Conservation (phyloP, 2,888 invertebrate genomes). For the Agrotis segetum region DNA sequence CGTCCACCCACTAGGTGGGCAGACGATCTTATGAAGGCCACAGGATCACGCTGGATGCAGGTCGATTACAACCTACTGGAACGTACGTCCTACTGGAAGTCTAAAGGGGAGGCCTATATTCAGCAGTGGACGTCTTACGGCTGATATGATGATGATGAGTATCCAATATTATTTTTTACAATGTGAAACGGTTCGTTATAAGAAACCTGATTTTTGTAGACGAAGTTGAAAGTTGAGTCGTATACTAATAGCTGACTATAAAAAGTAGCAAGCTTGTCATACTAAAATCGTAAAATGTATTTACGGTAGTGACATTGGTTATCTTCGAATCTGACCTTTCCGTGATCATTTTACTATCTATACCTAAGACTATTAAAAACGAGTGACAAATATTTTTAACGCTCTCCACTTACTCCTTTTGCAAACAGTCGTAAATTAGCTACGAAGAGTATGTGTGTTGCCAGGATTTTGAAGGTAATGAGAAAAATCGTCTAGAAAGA, state of each 20-base stretch:
- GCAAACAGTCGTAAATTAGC: constrained; percentile 64
- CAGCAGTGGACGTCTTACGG: no score
- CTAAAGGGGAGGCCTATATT: no score
- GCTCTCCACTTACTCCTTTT: constrained; percentile 37
- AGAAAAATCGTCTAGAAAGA: background rate
- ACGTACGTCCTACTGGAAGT: no score
- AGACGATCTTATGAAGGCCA: no score
- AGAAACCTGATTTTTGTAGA: no score
- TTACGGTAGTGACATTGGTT: background rate
- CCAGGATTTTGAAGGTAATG: constrained; percentile 12
- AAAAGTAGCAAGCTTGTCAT: constrained; percentile 17
- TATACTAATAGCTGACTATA: background rate
- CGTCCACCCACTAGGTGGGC: no score
- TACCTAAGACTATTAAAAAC: constrained; percentile 20
- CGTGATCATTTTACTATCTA: constrained; percentile 10
- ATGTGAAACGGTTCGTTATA: no score
- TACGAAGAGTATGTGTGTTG: constrained; percentile 48
- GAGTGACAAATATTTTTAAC: constrained; percentile 50
- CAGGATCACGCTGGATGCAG: no score
- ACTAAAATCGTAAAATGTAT: constrained; percentile 29
- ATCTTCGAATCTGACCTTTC: constrained; percentile 36
- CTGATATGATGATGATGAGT: no score
- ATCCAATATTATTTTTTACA: no score
- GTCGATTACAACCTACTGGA: no score
- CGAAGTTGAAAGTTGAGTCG: no score